Evolutionary conservation across 2,113 vertebrate species (phyloP).

Genomic region (Calidris pugnax): DNA sequence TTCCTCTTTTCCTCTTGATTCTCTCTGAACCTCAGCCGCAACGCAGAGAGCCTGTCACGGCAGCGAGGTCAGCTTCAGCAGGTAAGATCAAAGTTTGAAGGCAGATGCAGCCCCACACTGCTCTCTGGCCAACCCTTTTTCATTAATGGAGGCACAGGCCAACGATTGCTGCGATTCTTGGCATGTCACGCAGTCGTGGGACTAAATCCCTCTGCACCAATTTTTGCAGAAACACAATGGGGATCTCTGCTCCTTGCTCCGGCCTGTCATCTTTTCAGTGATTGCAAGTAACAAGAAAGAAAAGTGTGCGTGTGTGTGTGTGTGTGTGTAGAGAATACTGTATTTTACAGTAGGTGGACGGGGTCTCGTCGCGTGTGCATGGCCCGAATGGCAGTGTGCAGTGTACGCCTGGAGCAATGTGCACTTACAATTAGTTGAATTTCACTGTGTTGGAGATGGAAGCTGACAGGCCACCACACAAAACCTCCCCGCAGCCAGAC

Average conservation of each 20-base stretch:
- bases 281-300: not conserved
- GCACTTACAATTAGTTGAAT: conserved; percentile 71
- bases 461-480: conserved; percentile 70
- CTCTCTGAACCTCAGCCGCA: conserved; percentile 13
- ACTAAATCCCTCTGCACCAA: not conserved
- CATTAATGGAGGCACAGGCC: not conserved
- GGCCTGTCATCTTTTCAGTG: not conserved
- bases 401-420: conserved; percentile 30
- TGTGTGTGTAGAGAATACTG: not conserved
- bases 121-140: not conserved
- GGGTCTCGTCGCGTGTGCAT: not conserved
- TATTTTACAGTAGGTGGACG: not conserved
- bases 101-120: not conserved
- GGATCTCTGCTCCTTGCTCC: not conserved
- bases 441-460: conserved; percentile 72
- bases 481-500: conserved; percentile 68
- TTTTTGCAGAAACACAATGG: not conserved
- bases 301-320: not conserved
- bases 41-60: not conserved
- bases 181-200: not conserved
- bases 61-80: conserved; percentile 16
- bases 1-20: conserved; percentile 3
- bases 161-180: not conserved
- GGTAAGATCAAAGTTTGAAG: conserved; percentile 50
- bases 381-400: not conserved